These are phyloP conservation scores for Dicranocentrus wangi DNA, from an alignment of 2,888 invertebrate genomes.

Conservation along the genomic window DNA sequence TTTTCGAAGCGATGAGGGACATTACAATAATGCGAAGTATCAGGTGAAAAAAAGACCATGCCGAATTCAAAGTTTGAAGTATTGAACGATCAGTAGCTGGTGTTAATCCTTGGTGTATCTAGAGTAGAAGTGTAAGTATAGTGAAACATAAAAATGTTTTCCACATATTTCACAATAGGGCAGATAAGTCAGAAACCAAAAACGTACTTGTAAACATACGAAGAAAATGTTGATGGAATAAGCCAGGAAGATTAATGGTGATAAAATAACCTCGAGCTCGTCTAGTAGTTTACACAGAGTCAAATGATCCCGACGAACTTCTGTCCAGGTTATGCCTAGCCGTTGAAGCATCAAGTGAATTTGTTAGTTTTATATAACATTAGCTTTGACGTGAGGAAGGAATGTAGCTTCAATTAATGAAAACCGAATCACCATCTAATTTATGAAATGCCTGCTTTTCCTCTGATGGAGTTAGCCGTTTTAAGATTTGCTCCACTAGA, in stretches of 20 bases:
- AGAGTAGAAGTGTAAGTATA: not conserved
- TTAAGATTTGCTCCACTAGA: slow-evolving; percentile 51
- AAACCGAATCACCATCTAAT: slow-evolving; percentile 34
- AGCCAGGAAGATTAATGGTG: slow-evolving; percentile 68
- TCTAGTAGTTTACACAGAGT: slow-evolving; percentile 64
- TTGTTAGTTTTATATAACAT: no score
- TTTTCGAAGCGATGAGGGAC: slow-evolving; percentile 63
- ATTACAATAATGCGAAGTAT: slow-evolving; percentile 56
- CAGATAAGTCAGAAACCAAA: not conserved
- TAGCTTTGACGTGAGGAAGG: no score
- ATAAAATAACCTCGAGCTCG: slow-evolving; percentile 64
- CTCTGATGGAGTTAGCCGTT: slow-evolving; percentile 8
- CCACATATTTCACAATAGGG: no score
- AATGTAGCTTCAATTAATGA: not conserved
- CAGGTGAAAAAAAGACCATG: slow-evolving; percentile 56
- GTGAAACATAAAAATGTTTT: not conserved
- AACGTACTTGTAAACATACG: slow-evolving; percentile 64
- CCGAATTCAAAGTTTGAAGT: slow-evolving; percentile 44
- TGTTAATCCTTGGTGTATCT: slow-evolving; percentile 68
- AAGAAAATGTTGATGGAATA: slow-evolving; percentile 65
- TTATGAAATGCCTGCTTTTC: slow-evolving; percentile 15
- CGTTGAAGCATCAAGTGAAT: no score
- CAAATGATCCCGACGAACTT: slow-evolving; percentile 67
- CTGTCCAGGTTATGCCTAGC: slow-evolving; percentile 56
- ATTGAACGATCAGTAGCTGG: slow-evolving; percentile 34